Percentiles rank a stretch among this genome's conserved stretches.
Evolutionary conservation across 2,888 invertebrate genomes (phyloP).

Genomic region (Calliopum simillimum): DNA sequence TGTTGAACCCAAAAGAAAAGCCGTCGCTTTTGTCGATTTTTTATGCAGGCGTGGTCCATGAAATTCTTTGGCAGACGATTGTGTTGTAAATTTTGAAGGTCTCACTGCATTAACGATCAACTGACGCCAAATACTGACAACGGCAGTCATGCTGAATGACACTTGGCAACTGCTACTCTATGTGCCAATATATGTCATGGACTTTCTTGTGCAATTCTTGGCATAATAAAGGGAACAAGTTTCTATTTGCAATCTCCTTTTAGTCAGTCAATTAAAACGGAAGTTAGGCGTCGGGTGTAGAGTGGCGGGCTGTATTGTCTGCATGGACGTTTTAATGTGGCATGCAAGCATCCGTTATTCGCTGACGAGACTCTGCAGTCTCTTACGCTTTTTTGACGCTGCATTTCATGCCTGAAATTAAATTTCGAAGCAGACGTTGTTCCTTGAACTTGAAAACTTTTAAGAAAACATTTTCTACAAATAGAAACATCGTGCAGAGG

Average conservation of each 20-base stretch:
- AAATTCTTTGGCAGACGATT: conserved; percentile 29
- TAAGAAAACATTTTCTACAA: too few species aligned
- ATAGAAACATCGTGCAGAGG: too few species aligned
- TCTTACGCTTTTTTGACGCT: not conserved
- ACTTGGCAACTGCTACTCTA: too few species aligned
- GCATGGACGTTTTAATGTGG: not conserved
- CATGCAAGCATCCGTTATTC: not conserved
- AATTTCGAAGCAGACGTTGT: conserved; percentile 6
- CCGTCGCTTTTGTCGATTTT: conserved; percentile 26
- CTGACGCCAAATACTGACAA: conserved; percentile 18
- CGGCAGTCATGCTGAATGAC: too few species aligned
- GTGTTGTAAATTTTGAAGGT: conserved; percentile 24
- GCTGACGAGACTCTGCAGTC: not conserved
- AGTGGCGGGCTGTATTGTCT: not conserved
- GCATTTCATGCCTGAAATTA: conserved; percentile 16
- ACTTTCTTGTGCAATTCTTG: too few species aligned
- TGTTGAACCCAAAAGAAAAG: not conserved
- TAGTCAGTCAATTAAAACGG: conserved; percentile 10
- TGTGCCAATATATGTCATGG: too few species aligned
- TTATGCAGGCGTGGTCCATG: conserved; percentile 26
- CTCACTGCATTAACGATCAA: conserved; percentile 17
- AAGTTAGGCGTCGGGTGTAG: conserved; percentile 5
- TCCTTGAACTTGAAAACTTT: conserved; percentile 8
- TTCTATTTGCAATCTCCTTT: too few species aligned
- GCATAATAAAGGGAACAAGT: too few species aligned